These are phyloP conservation scores for Rhinichthys klamathensis DNA, from an alignment of 2,113 vertebrate species.

Conservation along the genomic window DNA sequence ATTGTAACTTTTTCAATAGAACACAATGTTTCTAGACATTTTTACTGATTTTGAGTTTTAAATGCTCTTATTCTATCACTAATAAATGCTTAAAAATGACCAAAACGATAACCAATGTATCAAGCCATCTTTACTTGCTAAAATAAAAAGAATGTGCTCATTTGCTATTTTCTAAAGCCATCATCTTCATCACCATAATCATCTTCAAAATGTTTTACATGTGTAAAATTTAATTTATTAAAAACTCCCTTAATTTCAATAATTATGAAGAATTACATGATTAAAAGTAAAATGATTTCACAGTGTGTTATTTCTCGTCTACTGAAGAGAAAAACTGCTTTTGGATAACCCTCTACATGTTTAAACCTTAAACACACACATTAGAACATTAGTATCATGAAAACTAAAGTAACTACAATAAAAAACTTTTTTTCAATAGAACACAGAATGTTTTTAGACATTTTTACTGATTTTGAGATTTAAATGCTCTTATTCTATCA, in stretches of 20 bases:
- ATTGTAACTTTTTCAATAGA: not conserved
- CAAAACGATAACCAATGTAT: not conserved
- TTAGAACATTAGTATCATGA: no score
- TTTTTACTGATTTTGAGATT: not conserved
- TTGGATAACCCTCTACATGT: no score
- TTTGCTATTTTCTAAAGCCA: no score
- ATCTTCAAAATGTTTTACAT: not conserved
- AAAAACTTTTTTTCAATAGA: not conserved
- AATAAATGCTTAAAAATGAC: not conserved
- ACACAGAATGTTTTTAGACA: not conserved
- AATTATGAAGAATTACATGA: not conserved
- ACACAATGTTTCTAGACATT: not conserved
- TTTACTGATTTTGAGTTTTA: conserved; percentile 2
- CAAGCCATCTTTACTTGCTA: not conserved
- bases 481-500: not conserved
- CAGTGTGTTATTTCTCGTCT: no score
- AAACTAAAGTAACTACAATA: no score
- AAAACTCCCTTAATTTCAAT: not conserved
- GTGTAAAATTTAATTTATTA: not conserved
- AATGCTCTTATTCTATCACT: not conserved
- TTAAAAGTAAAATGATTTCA: not conserved
- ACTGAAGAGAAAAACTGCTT: not conserved
- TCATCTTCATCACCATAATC: not conserved
- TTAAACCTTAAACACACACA: no score
- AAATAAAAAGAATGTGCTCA: not conserved